phyloP scores from a whole-genome alignment of 2,888 invertebrate genomes.

The Mellilla xanthometata region DNA sequence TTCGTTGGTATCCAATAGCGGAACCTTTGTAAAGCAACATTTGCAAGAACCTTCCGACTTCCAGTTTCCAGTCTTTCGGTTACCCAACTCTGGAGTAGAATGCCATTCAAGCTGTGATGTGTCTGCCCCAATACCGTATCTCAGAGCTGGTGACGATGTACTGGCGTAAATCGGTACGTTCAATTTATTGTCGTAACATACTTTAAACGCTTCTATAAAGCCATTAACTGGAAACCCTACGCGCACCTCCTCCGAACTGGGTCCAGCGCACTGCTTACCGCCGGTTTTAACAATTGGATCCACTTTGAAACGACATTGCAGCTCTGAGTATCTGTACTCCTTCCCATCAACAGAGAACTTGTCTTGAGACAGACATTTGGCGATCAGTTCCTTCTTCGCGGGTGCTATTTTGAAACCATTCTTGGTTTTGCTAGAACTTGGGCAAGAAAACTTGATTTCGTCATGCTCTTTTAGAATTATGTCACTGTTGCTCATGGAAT shows the following conservation, averaged over 20 bases:
- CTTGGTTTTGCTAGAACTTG: slow-evolving; percentile 7
- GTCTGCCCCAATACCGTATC: slow-evolving; percentile 6
- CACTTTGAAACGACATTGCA: slow-evolving; percentile 20
- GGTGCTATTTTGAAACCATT: slow-evolving; percentile 22
- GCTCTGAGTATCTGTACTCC: slow-evolving; percentile 18
- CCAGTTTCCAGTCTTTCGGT: not conserved
- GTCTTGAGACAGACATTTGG: slow-evolving; percentile 25
- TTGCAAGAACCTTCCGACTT: slow-evolving; percentile 8
- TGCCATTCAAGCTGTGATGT: slow-evolving; percentile 8
- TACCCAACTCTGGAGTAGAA: not conserved
- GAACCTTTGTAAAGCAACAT: slow-evolving; percentile 11
- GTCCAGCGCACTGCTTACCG: slow-evolving; percentile 8
- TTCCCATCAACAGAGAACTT: slow-evolving; percentile 21
- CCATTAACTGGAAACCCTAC: slow-evolving; percentile 20
- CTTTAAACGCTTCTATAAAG: slow-evolving; percentile 20
- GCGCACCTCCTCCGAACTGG: slow-evolving; percentile 11
- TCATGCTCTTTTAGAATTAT: slow-evolving; percentile 6
- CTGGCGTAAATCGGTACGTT: slow-evolving; percentile 3
- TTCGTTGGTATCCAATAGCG: slow-evolving; percentile 5
- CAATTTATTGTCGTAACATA: slow-evolving; percentile 19
- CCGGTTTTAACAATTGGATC: slow-evolving; percentile 9
- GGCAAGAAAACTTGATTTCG: slow-evolving; percentile 19
- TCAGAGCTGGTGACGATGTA: not conserved
- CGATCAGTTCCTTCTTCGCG: slow-evolving; percentile 13
- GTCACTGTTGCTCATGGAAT: slow-evolving; percentile 1